These are phyloP conservation scores for Scalopus aquaticus DNA, from an alignment of 2,113 vertebrate genomes.

Conservation along the genomic window DNA sequence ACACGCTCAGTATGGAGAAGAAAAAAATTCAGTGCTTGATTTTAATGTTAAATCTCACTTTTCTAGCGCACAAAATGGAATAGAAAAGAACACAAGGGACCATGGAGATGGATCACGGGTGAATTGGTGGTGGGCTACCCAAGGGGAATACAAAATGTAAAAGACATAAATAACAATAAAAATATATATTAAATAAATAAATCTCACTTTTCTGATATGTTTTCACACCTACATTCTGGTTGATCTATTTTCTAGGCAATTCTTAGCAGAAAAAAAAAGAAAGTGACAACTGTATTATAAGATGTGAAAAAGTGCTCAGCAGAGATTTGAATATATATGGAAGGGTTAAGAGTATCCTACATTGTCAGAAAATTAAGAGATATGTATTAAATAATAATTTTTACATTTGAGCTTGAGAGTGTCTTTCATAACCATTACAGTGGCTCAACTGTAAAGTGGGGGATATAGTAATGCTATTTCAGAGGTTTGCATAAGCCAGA, in stretches of 20 bases:
- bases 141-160: too few relatives aligned
- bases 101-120: too few relatives aligned
- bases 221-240: slow-evolving; percentile 62
- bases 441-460: not conserved
- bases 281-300: slow-evolving; percentile 49
- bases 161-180: too few relatives aligned
- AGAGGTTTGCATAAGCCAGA: not conserved
- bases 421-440: not conserved
- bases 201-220: slow-evolving; percentile 64
- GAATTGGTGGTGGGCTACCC: too few relatives aligned
- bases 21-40: slow-evolving; percentile 11
- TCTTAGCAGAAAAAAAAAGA: slow-evolving; percentile 60
- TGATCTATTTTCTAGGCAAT: slow-evolving; percentile 64
- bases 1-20: not conserved
- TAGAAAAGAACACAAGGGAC: too few relatives aligned
- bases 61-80: too few relatives aligned
- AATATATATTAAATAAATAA: too few relatives aligned
- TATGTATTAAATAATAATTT: slow-evolving; percentile 33
- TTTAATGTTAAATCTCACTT: slow-evolving; percentile 57
- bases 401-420: not conserved
- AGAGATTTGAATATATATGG: slow-evolving; percentile 55
- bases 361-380: slow-evolving; percentile 34
- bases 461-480: not conserved
- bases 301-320: slow-evolving; percentile 62
- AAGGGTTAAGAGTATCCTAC: not conserved